Evolutionary conservation across 1,140 invertebrate genomes (phyloP).

Genomic region (Drosophila subobscura): DNA sequence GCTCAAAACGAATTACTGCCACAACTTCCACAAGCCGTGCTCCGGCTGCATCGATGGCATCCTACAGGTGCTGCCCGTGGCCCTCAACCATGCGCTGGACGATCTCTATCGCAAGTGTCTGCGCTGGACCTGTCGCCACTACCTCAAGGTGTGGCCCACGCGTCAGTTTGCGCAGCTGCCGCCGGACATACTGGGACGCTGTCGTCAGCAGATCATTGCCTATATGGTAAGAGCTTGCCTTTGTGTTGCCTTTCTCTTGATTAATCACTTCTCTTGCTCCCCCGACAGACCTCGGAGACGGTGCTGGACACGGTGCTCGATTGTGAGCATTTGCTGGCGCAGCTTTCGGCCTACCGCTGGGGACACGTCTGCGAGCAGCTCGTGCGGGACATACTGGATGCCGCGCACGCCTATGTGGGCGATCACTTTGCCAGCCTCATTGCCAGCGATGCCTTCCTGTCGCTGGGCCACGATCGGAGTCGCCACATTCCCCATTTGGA

Average conservation of each 20-base stretch:
- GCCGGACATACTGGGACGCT: constrained; percentile 91
- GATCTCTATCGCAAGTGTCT: constrained; percentile 93
- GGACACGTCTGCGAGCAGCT: constrained; percentile 88
- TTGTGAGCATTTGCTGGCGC: constrained; percentile 88
- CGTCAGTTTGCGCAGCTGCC: constrained; percentile 92
- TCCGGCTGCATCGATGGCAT: constrained; percentile 90
- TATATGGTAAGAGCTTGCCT: constrained; percentile 74
- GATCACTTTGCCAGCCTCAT: constrained; percentile 88
- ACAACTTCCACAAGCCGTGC: constrained; percentile 89
- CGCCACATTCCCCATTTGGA: constrained; percentile 88
- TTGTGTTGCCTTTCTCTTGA: neutral
- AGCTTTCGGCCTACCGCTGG: constrained; percentile 89
- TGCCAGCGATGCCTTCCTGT: constrained; percentile 87
- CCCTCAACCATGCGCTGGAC: constrained; percentile 92
- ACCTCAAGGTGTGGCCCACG: constrained; percentile 93
- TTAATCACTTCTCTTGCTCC: neutral
- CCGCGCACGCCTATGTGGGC: constrained; percentile 87
- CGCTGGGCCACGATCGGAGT: constrained; percentile 87
- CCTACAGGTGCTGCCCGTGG: constrained; percentile 91
- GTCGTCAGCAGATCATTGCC: constrained; percentile 90
- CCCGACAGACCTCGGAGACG: constrained; percentile 85
- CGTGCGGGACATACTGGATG: constrained; percentile 88
- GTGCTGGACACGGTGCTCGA: constrained; percentile 88
- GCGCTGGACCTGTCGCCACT: constrained; percentile 93
- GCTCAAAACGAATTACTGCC: constrained; percentile 94